Conservation (phyloP, 2,888 invertebrate genomes). For the Camponotus fellah region DNA sequence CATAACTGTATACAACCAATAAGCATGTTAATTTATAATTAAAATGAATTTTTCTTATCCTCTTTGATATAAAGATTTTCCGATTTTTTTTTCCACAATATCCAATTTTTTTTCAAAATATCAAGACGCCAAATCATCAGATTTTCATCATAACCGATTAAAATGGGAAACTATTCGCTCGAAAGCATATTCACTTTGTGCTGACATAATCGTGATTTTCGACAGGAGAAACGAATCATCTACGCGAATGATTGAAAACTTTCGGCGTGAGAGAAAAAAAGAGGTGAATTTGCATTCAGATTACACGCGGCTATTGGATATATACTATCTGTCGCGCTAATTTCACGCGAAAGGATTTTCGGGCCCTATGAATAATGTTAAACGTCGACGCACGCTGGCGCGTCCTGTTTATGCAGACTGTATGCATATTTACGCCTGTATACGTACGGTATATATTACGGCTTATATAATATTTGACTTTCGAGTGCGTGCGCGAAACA, state of each 20-base stretch:
- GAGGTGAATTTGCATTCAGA: constrained; percentile 63
- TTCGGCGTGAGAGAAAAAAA: constrained; percentile 51
- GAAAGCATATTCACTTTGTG: constrained; percentile 2
- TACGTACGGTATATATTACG: constrained; percentile 39
- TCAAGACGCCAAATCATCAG: neutral
- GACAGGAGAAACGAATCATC: constrained; percentile 24
- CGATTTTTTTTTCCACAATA: no score
- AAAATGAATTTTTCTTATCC: no score
- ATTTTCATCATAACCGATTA: neutral
- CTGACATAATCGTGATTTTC: constrained; percentile 12
- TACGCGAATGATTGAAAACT: constrained; percentile 58
- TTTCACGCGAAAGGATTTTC: constrained; percentile 63
- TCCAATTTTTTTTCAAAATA: neutral
- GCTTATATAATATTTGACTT: constrained; percentile 57
- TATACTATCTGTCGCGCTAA: constrained; percentile 67
- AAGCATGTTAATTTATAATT: neutral
- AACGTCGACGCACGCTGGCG: constrained; percentile 54
- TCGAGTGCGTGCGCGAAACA: constrained; percentile 62
- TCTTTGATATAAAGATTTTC: neutral
- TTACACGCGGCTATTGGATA: constrained; percentile 61
- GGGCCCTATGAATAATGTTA: constrained; percentile 69
- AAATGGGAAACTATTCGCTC: neutral
- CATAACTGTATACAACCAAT: neutral
- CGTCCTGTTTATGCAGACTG: constrained; percentile 64
- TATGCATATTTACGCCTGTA: constrained; percentile 63